Conservation (phyloP, 2,797 vertebrate species). For the Acrossocheilus wenchowensis region DNA sequence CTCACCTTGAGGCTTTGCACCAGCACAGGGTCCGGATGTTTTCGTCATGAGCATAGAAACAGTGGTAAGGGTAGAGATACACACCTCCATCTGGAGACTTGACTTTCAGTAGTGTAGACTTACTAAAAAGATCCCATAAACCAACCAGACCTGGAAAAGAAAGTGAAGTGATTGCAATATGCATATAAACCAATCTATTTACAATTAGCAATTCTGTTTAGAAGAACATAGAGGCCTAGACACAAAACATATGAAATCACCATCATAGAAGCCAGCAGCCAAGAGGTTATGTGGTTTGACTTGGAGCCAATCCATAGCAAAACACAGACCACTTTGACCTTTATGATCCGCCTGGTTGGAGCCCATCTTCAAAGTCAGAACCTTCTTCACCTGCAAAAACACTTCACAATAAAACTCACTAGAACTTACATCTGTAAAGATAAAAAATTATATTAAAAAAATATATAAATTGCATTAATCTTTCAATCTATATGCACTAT, state of each 20-base stretch:
- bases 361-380: slow-evolving; percentile 85
- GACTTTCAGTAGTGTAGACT: slow-evolving; percentile 84
- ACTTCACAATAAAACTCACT: neutral
- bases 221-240: neutral
- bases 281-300: slow-evolving; percentile 88
- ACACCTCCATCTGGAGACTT: slow-evolving; percentile 75
- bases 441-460: neutral
- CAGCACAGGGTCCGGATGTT: slow-evolving; percentile 86
- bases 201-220: neutral
- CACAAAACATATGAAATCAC: slow-evolving; percentile 67
- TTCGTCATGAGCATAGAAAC: slow-evolving; percentile 88
- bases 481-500: neutral
- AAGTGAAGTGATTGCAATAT: neutral
- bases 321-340: slow-evolving; percentile 83
- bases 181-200: neutral
- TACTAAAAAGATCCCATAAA: slow-evolving; percentile 88
- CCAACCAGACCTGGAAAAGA: slow-evolving; percentile 83
- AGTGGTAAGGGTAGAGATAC: slow-evolving; percentile 86
- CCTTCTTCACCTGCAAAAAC: slow-evolving; percentile 77
- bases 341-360: slow-evolving; percentile 79
- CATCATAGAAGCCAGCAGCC: slow-evolving; percentile 91
- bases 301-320: slow-evolving; percentile 91
- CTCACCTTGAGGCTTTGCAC: slow-evolving; percentile 90
- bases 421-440: neutral
- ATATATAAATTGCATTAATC: too few relatives aligned